These are phyloP conservation scores for Nemotelus pantherinus DNA, from an alignment of 2,888 invertebrate species.

Conservation along the genomic window DNA sequence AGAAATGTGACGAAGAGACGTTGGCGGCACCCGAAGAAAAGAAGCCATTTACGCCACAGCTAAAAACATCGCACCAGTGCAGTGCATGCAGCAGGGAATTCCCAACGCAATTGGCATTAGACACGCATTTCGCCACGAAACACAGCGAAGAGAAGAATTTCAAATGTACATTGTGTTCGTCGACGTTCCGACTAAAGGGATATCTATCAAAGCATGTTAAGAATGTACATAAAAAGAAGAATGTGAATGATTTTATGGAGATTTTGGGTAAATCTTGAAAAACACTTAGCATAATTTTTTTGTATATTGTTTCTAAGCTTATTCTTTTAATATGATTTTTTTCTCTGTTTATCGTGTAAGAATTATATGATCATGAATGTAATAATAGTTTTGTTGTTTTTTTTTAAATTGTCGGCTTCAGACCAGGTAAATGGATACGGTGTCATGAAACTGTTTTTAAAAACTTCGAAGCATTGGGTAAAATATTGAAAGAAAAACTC, in stretches of 20 bases:
- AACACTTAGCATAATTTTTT: conserved; percentile 35
- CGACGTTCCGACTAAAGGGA: conserved; percentile 40
- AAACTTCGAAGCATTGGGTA: too few species aligned
- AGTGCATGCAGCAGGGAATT: conserved; percentile 21
- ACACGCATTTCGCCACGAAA: conserved; percentile 29
- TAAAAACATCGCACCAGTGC: conserved; percentile 16
- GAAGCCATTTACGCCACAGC: not conserved
- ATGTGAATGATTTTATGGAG: conserved; percentile 38
- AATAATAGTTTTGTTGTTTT: not conserved
- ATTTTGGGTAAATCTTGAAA: conserved; percentile 39
- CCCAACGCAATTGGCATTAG: conserved; percentile 14
- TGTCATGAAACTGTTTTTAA: too few species aligned
- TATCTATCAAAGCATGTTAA: conserved; percentile 37
- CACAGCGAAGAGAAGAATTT: conserved; percentile 41
- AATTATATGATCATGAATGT: conserved; percentile 12
- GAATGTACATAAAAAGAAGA: conserved; percentile 42
- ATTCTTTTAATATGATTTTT: conserved; percentile 29
- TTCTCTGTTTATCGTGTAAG: conserved; percentile 28
- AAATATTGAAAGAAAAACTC: too few species aligned
- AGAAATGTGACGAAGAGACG: not conserved
- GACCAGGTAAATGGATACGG: too few species aligned
- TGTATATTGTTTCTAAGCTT: conserved; percentile 39
- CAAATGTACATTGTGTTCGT: conserved; percentile 34
- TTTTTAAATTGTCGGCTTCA: not conserved
- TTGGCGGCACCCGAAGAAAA: conserved; percentile 4